Base-by-base conservation (phyloP, 2,888 invertebrate genomes). In the Eremobia ochroleuca region DNA sequence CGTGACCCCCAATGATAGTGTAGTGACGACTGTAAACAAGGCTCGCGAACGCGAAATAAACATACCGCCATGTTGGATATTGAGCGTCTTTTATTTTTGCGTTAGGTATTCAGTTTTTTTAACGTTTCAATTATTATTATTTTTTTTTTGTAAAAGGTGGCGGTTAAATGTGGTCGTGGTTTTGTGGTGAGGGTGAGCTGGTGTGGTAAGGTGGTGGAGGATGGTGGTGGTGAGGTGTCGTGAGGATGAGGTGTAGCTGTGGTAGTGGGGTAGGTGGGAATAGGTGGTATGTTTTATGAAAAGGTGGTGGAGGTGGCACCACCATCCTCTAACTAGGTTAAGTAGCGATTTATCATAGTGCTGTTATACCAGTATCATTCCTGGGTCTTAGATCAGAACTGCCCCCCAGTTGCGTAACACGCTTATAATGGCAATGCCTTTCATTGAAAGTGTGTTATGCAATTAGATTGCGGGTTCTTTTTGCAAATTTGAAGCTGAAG, bases 11-110 rank as follows among this genome's bases (percentile, higher is more conserved):
- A 2, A 59, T 62, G 64, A 82, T 82, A 84, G 43, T 52, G 18
- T 6, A n/a, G 28, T 79, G 79, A 78, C 62, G 74, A 66, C 58
- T 64, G 70, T 77, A 77, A 77, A 83, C 77, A 77, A 69, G 49
- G 8, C 11, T 49, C 58, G 25, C 58, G 25, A 34, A 61, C 31
- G 65, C 8, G 31, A 76, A 73, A 64, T 49, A 72, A 84, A 76
- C 65, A 76, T n/a, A 55, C 4, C 62, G 49, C 67, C 62, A 77
- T 71, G 28, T 76, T 70, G 55, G n/a, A 70, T 28, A 37, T 46
- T 46, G n/a, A 49, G n/a, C 15, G 61, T 21, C 5, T 62, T 67
- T 58, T n/a, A 67, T 49, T 67, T 67, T 78, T 70, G 40, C 6
- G 28, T 55, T 43, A 46, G 46, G 6, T 4, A 64, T 70, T 40